Evolutionary conservation across 1,140 invertebrate species (phyloP), one percentile per base, ranked within the genome.

Genomic region (Rhagoletis zephyria): DNA sequence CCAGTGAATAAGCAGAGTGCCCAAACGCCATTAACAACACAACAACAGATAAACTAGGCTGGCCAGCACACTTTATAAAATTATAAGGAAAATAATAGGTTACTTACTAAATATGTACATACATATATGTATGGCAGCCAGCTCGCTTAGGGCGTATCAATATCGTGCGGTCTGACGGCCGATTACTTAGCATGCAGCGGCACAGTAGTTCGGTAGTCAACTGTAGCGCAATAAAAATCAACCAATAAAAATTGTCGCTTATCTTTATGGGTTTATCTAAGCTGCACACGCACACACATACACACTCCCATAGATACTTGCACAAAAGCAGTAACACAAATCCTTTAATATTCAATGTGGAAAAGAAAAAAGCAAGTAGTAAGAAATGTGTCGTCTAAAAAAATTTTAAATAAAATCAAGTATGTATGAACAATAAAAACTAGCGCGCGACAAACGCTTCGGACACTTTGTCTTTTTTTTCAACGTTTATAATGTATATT

Each of bases 251-350:
- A 81, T 81, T 59, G 48, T 81, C 16, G 74, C 74, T 81, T 81
- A 81, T 81, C 74, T 81, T 81, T 81, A 81, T 81, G 74, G 74
- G 48, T 81, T 81, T 81, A 81, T 81, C 74, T 81, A 81, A 81
- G 74, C 7, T 19, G 19, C 48, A 5, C n/a, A 19, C 16, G 12
- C n/a, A 59, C 48, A 81, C n/a, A 81, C 67, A 70, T 14, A 70
- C n/a, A 45, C 45, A 56, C 74, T 48, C 3, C 4, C 7, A 9
- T 1, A 56, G 48, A 1, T 10, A 67, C 30, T 30, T 30, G 4
- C 0, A 48, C n/a, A 19, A 16, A 81, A 19, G n/a, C 7, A 63
- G 9, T 63, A 5, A 1, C 61, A 63, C n/a, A n/a, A 3, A 63
- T 63, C 61, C 61, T 63, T 9, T 63, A 63, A 63, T 14, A 5